Percentiles rank a stretch among this genome's conserved stretches.
Evolutionary conservation across 2,113 vertebrate species (phyloP).

Genomic region (Peromyscus californicus): DNA sequence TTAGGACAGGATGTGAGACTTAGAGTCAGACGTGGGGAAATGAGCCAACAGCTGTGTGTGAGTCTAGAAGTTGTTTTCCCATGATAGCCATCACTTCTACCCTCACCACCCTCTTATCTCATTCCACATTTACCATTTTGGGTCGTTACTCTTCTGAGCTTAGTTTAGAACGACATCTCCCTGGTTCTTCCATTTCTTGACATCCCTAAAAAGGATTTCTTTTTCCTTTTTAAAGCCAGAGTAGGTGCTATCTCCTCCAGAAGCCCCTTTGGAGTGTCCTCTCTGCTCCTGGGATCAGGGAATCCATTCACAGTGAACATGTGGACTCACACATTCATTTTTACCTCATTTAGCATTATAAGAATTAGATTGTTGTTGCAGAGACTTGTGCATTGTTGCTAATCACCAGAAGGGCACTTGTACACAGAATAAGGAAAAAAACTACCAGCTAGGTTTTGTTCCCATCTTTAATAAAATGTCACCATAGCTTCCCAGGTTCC

Average conservation of each 20-base stretch:
- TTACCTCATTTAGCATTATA: not conserved
- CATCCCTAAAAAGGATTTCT: not conserved
- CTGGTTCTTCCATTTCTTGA: not conserved
- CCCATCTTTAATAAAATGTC: not conserved
- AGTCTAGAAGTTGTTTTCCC: not conserved
- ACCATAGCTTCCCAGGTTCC: not conserved
- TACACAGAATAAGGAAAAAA: not conserved
- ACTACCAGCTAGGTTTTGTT: not conserved
- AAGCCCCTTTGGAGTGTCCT: accelerated
- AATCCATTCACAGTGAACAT: too few species aligned
- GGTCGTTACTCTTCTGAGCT: not conserved
- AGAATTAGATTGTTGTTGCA: not conserved
- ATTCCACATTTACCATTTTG: not conserved
- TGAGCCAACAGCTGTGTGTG: accelerated
- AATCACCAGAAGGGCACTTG: not conserved
- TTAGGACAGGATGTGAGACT: not conserved
- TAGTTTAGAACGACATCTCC: too few species aligned
- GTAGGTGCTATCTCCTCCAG: not conserved
- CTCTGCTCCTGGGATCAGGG: not conserved
- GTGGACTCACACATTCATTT: not conserved
- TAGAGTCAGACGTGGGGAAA: not conserved
- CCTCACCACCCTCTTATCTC: not conserved
- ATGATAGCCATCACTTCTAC: not conserved
- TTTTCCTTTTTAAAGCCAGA: not conserved
- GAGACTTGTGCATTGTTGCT: not conserved